These are phyloP conservation scores for Archaeoteleia sp. DNA, from an alignment of 2,888 invertebrate genomes.

Conservation along the genomic window DNA sequence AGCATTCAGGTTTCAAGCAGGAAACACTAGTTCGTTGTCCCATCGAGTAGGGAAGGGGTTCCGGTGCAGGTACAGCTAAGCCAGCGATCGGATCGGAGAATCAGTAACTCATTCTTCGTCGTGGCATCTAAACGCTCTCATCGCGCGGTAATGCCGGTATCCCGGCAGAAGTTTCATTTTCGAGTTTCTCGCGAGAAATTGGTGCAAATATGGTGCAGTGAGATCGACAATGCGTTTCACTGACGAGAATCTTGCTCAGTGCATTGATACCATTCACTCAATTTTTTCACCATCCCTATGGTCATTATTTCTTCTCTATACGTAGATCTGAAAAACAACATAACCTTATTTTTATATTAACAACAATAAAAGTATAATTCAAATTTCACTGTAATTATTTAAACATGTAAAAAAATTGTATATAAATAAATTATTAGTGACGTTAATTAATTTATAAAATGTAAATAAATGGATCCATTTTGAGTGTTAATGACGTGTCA, in stretches of 20 bases:
- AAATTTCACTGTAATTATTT: too few relatives aligned
- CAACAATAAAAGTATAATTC: too few relatives aligned
- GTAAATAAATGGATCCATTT: too few relatives aligned
- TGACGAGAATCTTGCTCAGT: constrained; percentile 25
- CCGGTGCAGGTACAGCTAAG: constrained; percentile 62
- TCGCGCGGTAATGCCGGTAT: constrained; percentile 9
- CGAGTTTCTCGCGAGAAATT: constrained; percentile 41
- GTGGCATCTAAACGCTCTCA: constrained; percentile 65
- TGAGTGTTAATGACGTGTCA: too few relatives aligned
- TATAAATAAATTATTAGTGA: too few relatives aligned
- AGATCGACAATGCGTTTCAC: constrained; percentile 51
- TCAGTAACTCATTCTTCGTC: constrained; percentile 69
- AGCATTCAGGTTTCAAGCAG: constrained; percentile 28
- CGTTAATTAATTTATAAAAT: too few relatives aligned
- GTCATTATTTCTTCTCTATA: constrained; percentile 40
- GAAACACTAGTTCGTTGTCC: constrained; percentile 49
- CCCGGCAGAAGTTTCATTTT: constrained; percentile 19
- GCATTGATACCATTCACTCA: constrained; percentile 37
- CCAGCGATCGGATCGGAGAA: constrained; percentile 64
- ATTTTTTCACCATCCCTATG: constrained; percentile 21
- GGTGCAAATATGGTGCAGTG: constrained; percentile 48
- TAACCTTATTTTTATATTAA: too few relatives aligned
- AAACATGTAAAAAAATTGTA: too few relatives aligned
- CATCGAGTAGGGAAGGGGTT: constrained; percentile 47
- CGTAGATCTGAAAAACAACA: too few relatives aligned